Evolutionary conservation across 2,888 invertebrate species (phyloP), one percentile per base, ranked within the genome.

Genomic region (Caenorhabditis zanzibari): DNA sequence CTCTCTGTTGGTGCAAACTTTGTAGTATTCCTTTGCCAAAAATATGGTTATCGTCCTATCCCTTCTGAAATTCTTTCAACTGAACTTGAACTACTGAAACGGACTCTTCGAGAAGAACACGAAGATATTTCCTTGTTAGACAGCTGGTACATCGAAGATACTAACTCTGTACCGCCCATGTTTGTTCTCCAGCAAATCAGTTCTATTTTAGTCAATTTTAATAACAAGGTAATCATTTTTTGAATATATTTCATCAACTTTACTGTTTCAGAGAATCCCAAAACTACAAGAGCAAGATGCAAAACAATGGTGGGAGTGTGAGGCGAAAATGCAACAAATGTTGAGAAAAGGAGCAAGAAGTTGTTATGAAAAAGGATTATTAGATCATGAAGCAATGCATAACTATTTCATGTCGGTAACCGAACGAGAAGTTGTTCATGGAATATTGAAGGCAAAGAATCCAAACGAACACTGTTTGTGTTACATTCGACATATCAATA

Each of bases 391-490:
- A 72, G 95, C 95, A 0, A 97, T 96, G 95, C 98, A 98, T 92
- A 98, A 97, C 93, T 98, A 98, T 93, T 98, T 97, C 92, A 98
- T 98, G 98, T 97, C 98, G 7, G 98, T 98, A 28, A 99, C 98
- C 1, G 98, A 98, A 94, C 94, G 98, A 58, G 98, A 99, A 94
- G 97, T 99, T 0, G 97, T 97, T 88, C 96, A 97, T 91, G 98
- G 98, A 0, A 95, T 98, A 6, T 93, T 99, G 22, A 96, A 95
- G 91, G 97, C 97, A 0, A 96, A 96, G 92, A 96, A 97, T 92
- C 97, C 89, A 22, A 90, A 90, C 96, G 97, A 97, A 91, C 97
- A 98, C 93, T 97, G 97, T 90, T 94, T 98, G 56, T 97, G 97
- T 0, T 98, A 98, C 93, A 92, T 94, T 41, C 63, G 87, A 47